Evolutionary conservation across 2,888 invertebrate genomes (phyloP).

Genomic region (Lacanobia oleracea): DNA sequence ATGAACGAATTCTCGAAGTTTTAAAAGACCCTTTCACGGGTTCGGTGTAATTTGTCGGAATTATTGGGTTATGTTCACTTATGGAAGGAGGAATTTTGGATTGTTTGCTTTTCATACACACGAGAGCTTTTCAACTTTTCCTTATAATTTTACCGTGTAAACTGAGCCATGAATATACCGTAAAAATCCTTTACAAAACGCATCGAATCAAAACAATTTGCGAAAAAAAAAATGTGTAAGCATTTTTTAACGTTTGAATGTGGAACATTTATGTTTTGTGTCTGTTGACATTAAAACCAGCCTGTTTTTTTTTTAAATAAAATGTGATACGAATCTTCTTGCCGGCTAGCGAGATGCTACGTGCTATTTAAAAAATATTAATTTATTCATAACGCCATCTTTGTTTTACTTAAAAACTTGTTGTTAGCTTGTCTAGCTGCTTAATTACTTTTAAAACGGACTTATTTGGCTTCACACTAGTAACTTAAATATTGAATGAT

Average conservation of each 20-base stretch:
- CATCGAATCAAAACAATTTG: constrained; percentile 1
- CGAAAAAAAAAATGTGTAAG: background rate
- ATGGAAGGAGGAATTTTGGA: constrained; percentile 12
- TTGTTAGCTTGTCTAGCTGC: background rate
- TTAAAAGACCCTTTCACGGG: constrained; percentile 41
- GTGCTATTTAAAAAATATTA: constrained; percentile 10
- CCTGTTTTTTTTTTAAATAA: background rate
- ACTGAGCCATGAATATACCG: background rate
- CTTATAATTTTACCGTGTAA: background rate
- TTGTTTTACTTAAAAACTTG: constrained; percentile 37
- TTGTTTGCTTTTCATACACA: constrained; percentile 29
- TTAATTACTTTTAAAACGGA: background rate
- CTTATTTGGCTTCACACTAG: background rate
- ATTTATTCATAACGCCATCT: constrained; percentile 32
- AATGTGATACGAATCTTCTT: constrained; percentile 8
- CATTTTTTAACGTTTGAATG: background rate
- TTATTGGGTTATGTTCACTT: constrained; percentile 45
- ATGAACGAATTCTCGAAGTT: constrained; percentile 49
- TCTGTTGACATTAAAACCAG: constrained; percentile 6
- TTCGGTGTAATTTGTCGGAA: constrained; percentile 46
- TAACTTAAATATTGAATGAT: background rate
- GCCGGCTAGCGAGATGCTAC: background rate
- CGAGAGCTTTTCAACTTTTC: constrained; percentile 1
- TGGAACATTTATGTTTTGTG: constrained; percentile 11
- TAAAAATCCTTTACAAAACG: background rate